Conservation (phyloP, 2,113 vertebrate species). For the Corvus moneduloides region DNA sequence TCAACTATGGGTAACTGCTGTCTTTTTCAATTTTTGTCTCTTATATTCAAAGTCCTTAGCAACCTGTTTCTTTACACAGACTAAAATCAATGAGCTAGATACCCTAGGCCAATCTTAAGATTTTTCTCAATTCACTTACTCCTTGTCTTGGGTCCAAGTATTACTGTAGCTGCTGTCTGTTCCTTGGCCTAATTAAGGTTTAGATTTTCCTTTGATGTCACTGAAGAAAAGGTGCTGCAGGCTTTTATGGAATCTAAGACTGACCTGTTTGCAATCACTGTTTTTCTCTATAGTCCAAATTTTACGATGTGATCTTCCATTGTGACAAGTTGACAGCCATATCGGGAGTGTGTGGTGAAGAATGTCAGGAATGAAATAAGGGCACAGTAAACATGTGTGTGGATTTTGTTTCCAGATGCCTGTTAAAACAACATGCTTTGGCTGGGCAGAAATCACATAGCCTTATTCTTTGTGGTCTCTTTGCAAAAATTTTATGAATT, state of each 20-base stretch:
- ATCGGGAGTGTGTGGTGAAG: accelerated
- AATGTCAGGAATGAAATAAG: neutral
- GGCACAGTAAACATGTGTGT: accelerated
- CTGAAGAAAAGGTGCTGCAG: neutral
- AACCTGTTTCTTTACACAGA: neutral
- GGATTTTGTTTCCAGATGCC: neutral
- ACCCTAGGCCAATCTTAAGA: neutral
- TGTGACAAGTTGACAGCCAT: neutral
- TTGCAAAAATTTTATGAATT: neutral
- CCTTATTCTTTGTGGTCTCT: neutral
- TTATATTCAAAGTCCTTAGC: neutral
- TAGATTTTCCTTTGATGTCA: neutral
- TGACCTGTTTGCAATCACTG: neutral
- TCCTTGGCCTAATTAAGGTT: neutral
- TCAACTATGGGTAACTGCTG: neutral
- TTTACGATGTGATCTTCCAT: neutral
- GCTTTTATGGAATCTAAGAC: neutral
- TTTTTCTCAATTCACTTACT: neutral
- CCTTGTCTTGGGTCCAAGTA: neutral
- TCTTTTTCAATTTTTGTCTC: neutral
- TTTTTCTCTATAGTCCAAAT: neutral
- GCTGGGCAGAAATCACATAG: neutral
- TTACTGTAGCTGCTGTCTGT: neutral
- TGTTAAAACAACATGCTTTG: neutral
- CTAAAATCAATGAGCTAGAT: neutral